Percentiles rank a stretch among this genome's conserved stretches.
Evolutionary conservation across 2,797 vertebrate genomes (phyloP).

Genomic region (Halcyon chelicuti): DNA sequence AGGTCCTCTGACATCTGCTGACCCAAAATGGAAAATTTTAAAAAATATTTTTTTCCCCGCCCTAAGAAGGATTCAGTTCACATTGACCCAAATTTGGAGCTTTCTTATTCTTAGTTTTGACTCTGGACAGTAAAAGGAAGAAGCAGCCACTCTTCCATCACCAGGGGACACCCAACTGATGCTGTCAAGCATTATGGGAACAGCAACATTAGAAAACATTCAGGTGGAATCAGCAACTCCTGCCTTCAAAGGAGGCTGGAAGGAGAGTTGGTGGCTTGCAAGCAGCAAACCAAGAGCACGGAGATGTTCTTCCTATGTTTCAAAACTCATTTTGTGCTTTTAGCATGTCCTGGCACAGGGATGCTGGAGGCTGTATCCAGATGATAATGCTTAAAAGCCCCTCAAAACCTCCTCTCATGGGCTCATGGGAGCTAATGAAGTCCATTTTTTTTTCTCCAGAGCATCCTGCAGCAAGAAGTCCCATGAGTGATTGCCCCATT

Average conservation of each 20-base stretch:
- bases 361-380: neutral
- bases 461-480: neutral
- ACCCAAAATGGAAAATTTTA: slow-evolving; percentile 12
- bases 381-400: fast-evolving
- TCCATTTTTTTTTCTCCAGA: neutral
- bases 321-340: neutral
- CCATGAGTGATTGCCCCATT: fast-evolving
- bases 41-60: fast-evolving
- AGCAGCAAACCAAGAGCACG: neutral
- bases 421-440: neutral
- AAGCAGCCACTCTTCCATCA: neutral
- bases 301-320: neutral
- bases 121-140: neutral
- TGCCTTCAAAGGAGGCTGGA: neutral
- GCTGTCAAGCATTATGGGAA: neutral
- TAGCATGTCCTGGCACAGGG: neutral
- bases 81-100: neutral
- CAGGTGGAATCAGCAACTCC: neutral
- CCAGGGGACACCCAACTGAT: neutral
- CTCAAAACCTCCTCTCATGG: neutral
- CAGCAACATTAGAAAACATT: neutral
- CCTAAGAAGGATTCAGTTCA: neutral
- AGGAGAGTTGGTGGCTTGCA: neutral
- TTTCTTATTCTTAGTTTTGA: neutral
- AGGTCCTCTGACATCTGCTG: neutral